These are phyloP conservation scores for Cavia porcellus DNA, from an alignment of 2,113 vertebrate species.

Conservation along the genomic window DNA sequence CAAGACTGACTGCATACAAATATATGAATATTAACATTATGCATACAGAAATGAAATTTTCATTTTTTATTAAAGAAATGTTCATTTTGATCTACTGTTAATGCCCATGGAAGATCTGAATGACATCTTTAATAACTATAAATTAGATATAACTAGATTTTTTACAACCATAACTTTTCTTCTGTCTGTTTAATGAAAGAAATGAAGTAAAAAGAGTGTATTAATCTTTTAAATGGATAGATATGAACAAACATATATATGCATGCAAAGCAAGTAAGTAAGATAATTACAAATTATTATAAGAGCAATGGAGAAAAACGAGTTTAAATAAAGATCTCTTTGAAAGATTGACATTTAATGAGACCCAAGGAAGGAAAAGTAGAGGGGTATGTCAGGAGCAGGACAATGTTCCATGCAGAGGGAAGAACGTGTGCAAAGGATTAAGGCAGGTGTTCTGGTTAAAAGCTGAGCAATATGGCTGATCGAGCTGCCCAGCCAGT, in stretches of 20 bases:
- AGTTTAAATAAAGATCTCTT: not conserved
- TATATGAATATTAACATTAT: conserved; percentile 82
- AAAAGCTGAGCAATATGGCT: not conserved
- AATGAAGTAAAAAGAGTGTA: not conserved
- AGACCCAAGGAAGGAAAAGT: not conserved
- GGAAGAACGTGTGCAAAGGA: not conserved
- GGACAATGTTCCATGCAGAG: not conserved
- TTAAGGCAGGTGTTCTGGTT: not conserved
- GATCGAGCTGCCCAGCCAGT: not conserved
- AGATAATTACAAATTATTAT: not conserved
- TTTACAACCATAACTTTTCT: conserved; percentile 10
- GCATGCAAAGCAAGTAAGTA: not conserved
- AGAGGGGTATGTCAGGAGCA: not conserved
- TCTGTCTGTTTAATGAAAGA: conserved; percentile 40
- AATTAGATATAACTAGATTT: conserved; percentile 44
- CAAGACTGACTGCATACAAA: conserved; percentile 75
- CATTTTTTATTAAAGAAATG: not conserved
- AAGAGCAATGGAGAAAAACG: not conserved
- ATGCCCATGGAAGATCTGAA: not conserved
- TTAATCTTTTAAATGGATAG: not conserved
- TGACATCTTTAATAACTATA: conserved; percentile 19
- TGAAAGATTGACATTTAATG: not conserved
- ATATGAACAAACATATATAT: not conserved
- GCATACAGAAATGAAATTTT: conserved; percentile 44
- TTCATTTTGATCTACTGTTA: not conserved